Evolutionary conservation across 2,797 vertebrate genomes (phyloP).

Genomic region (Erpetoichthys calabaricus): DNA sequence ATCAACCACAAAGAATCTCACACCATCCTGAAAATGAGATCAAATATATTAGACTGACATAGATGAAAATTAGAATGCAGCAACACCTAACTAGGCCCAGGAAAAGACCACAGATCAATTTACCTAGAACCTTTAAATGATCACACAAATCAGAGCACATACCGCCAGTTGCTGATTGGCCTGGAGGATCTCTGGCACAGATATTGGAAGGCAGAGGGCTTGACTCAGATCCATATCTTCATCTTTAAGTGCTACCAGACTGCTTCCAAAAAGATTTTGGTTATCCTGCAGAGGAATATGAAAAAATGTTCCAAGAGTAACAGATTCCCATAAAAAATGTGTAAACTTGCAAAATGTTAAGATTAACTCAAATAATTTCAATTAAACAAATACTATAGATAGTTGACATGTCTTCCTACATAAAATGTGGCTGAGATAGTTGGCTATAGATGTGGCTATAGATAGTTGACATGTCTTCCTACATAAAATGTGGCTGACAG

Average conservation of each 20-base stretch:
- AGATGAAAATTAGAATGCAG: not conserved
- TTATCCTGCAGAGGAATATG: constrained; percentile 61
- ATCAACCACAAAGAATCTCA: constrained; percentile 95
- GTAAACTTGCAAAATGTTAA: too few relatives aligned
- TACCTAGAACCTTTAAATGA: too few relatives aligned
- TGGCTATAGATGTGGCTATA: too few relatives aligned
- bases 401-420: too few relatives aligned
- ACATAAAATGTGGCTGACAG: too few relatives aligned
- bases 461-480: too few relatives aligned
- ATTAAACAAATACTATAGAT: too few relatives aligned
- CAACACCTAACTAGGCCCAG: not conserved
- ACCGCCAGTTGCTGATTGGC: constrained; percentile 91
- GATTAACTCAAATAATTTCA: too few relatives aligned
- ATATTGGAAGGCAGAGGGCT: constrained; percentile 83
- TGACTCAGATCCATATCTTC: constrained; percentile 91
- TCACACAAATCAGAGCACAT: constrained; percentile 14
- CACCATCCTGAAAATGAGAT: constrained; percentile 65
- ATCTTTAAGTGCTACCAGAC: constrained; percentile 84
- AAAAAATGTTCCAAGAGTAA: not conserved
- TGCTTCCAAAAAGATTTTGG: constrained; percentile 90
- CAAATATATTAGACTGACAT: not conserved
- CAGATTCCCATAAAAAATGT: not conserved
- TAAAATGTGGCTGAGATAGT: too few relatives aligned
- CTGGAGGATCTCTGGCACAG: constrained; percentile 92
- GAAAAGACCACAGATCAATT: too few relatives aligned